Conservation (phyloP, 2,113 vertebrate species). For the Hydrolagus affinis region DNA sequence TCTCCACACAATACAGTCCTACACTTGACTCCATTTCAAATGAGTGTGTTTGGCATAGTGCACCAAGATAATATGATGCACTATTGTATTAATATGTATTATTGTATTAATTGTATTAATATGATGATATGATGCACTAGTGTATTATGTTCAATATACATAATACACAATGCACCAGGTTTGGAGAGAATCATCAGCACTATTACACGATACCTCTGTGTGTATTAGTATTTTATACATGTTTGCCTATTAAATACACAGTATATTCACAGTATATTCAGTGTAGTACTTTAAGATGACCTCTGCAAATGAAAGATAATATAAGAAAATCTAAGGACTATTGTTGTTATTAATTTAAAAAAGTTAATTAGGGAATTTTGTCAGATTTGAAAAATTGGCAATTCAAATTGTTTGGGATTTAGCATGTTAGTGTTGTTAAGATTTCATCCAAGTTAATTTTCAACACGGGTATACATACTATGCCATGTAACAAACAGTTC, state of each 20-base stretch:
- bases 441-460: background rate
- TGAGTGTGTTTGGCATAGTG: background rate
- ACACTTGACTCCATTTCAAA: background rate
- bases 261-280: background rate
- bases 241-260: too few species aligned
- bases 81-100: too few species aligned
- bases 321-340: too few species aligned
- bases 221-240: background rate
- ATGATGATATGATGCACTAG: too few species aligned
- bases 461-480: background rate
- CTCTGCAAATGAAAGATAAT: too few species aligned
- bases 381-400: background rate
- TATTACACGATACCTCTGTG: background rate
- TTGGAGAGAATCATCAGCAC: background rate
- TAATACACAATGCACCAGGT: background rate
- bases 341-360: too few species aligned
- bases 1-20: background rate
- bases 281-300: too few species aligned
- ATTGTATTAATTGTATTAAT: too few species aligned
- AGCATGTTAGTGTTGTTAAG: background rate
- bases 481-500: background rate
- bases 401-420: background rate
- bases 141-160: too few species aligned
- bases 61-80: background rate
- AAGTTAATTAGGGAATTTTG: too few species aligned